Conservation (phyloP, 1,140 invertebrate genomes). For the Venustaconcha ellipsiformis region DNA sequence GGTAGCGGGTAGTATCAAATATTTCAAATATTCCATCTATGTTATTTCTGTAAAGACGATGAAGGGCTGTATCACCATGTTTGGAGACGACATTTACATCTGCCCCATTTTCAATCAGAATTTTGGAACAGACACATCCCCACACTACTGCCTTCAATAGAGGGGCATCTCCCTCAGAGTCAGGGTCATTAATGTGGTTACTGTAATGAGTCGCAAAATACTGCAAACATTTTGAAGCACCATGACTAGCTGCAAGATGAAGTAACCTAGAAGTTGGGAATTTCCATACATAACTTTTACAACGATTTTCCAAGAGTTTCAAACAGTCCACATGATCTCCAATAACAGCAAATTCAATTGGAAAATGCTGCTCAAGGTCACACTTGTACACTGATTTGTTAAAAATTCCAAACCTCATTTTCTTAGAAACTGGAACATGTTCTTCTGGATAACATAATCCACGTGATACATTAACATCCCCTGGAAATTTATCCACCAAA, state of each 20-base stretch:
- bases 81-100: constrained; percentile 49
- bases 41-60: constrained; percentile 59
- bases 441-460: constrained; percentile 61
- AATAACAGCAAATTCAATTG: constrained; percentile 49
- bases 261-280: constrained; percentile 34
- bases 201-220: constrained; percentile 52
- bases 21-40: constrained; percentile 60
- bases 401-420: constrained; percentile 46
- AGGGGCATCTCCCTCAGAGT: constrained; percentile 57
- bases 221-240: constrained; percentile 49
- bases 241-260: constrained; percentile 58
- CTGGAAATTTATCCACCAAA: constrained; percentile 46
- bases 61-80: constrained; percentile 59
- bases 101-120: constrained; percentile 58
- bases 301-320: constrained; percentile 35
- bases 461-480: constrained; percentile 22
- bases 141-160: constrained; percentile 59
- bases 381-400: constrained; percentile 30
- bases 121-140: constrained; percentile 55
- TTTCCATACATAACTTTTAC: constrained; percentile 18
- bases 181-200: constrained; percentile 49
- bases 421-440: constrained; percentile 42
- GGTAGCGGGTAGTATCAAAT: constrained; percentile 60
- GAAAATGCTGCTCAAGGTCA: constrained; percentile 28
- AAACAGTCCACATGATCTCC: constrained; percentile 52